Evolutionary conservation across 1,140 invertebrate species (phyloP).

Genomic region (Nylanderia fulva): DNA sequence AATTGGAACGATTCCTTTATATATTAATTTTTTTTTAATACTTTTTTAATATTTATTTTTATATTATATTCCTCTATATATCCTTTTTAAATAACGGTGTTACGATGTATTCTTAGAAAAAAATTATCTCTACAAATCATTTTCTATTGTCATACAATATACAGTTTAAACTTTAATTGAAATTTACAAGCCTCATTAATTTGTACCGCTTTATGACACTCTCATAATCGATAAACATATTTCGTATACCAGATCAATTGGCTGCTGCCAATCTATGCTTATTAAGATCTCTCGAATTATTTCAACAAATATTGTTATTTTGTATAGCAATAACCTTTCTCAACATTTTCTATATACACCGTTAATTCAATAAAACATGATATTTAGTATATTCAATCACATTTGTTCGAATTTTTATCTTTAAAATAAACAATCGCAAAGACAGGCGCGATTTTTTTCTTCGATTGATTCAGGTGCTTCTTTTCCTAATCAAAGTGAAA

Average conservation of each 20-base stretch:
- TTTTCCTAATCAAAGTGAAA: constrained; percentile 31
- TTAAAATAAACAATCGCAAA: constrained; percentile 2
- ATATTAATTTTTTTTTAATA: neutral
- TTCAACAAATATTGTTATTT: neutral
- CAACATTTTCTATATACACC: neutral
- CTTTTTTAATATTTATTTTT: too few relatives aligned
- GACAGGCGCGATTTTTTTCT: neutral
- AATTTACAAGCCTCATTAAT: neutral
- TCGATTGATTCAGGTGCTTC: neutral
- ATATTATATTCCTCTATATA: neutral
- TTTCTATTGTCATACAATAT: neutral
- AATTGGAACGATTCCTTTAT: neutral
- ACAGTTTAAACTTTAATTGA: neutral
- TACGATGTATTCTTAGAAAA: neutral
- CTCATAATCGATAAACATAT: neutral
- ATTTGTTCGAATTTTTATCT: neutral
- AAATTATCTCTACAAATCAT: neutral
- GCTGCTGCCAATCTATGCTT: neutral
- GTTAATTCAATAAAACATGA: constrained; percentile 11
- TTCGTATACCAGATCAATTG: neutral
- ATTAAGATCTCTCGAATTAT: neutral
- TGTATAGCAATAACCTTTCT: neutral
- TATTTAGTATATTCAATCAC: neutral
- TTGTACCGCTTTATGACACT: neutral
- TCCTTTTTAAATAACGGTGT: neutral